Evolutionary conservation across 2,113 vertebrate species (phyloP).

Genomic region (Pseudois nayaur): DNA sequence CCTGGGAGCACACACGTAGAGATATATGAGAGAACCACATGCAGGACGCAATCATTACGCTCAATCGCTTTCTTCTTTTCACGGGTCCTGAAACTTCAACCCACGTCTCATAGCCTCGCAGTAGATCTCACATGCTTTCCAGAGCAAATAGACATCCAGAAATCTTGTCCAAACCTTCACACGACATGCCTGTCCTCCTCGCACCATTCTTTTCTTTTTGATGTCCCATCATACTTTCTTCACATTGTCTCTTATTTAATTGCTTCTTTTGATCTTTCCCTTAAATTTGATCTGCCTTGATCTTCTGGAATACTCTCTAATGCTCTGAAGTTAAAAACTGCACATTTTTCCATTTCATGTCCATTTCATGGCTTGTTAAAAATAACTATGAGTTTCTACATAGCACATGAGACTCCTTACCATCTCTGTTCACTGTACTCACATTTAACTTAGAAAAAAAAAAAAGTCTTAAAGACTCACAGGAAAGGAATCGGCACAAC

Average conservation of each 20-base stretch:
- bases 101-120: background rate
- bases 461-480: background rate
- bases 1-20: background rate
- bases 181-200: background rate
- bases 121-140: background rate
- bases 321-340: background rate
- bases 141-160: background rate
- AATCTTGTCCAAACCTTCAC: background rate
- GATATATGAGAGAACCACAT: background rate
- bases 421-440: background rate
- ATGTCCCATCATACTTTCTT: background rate
- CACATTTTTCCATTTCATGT: background rate
- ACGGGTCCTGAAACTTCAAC: background rate
- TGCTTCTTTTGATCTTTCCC: slow-evolving; percentile 27
- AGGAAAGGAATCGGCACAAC: background rate
- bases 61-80: background rate
- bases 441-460: background rate
- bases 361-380: background rate
- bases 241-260: slow-evolving; percentile 10
- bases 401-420: background rate
- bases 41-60: background rate
- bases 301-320: slow-evolving; percentile 23
- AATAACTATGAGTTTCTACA: background rate
- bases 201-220: background rate
- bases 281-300: background rate